phyloP scores from a whole-genome alignment of 2,113 vertebrate species.

The Recurvirostra avosetta region DNA sequence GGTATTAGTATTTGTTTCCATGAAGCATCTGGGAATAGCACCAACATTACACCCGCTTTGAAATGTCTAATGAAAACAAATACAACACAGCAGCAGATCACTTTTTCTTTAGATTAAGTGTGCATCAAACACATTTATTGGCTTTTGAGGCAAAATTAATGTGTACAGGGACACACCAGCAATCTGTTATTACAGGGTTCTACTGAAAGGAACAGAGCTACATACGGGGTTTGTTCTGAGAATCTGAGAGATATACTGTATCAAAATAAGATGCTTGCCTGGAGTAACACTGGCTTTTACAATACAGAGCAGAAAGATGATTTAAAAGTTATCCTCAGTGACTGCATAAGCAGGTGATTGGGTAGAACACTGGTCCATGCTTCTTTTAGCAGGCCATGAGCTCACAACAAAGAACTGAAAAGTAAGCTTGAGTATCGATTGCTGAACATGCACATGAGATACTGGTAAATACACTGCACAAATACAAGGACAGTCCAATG shows the following conservation, averaged over 20 bases:
- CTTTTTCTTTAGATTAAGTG: not conserved
- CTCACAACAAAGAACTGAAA: not conserved
- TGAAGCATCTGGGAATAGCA: not conserved
- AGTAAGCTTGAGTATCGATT: not conserved
- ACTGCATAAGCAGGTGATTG: not conserved
- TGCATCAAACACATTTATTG: not conserved
- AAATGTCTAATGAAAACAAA: slow-evolving; percentile 29
- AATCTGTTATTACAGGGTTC: not conserved
- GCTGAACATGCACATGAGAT: not conserved
- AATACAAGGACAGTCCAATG: not conserved
- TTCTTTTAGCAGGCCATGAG: not conserved
- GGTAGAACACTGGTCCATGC: not conserved
- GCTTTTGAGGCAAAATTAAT: not conserved
- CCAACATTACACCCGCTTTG: not conserved
- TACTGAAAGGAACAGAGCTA: not conserved
- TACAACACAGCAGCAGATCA: not conserved
- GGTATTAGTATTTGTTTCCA: not conserved
- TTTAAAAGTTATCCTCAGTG: not conserved
- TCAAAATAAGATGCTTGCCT: not conserved
- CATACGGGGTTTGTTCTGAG: not conserved
- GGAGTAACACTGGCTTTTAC: not conserved
- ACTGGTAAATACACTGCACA: not conserved
- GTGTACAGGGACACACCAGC: not conserved
- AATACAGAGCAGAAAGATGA: not conserved
- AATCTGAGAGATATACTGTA: not conserved